phyloP scores from a whole-genome alignment of 2,113 vertebrate genomes.

The Phalacrocorax pelagicus region DNA sequence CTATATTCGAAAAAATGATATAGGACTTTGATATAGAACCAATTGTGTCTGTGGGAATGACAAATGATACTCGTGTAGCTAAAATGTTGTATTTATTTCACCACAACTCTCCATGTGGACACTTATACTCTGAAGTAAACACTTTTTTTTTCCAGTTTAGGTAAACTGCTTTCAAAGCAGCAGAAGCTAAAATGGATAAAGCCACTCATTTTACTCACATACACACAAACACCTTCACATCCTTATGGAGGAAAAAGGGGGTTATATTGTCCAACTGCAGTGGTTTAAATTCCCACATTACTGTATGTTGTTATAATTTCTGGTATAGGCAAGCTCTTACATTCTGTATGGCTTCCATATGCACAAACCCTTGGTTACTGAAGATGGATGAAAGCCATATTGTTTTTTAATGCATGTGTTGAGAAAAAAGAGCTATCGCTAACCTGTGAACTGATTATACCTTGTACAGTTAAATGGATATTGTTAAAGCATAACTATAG shows the following conservation, averaged over 20 bases:
- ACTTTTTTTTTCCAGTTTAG: neutral
- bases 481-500: neutral
- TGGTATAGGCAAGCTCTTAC: slow-evolving; percentile 8
- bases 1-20: slow-evolving; percentile 42
- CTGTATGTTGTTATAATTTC: slow-evolving; percentile 19
- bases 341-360: slow-evolving; percentile 58
- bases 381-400: slow-evolving; percentile 58
- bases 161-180: slow-evolving; percentile 33
- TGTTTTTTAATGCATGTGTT: slow-evolving; percentile 35
- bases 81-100: slow-evolving; percentile 42
- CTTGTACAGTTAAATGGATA: neutral
- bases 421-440: slow-evolving; percentile 18
- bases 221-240: neutral
- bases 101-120: neutral
- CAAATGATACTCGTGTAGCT: slow-evolving; percentile 31
- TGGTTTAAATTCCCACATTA: slow-evolving; percentile 22
- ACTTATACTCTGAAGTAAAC: slow-evolving; percentile 2
- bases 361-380: slow-evolving; percentile 33
- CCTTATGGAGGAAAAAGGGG: neutral
- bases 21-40: slow-evolving; percentile 39
- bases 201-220: neutral
- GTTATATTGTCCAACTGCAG: slow-evolving; percentile 3
- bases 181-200: slow-evolving; percentile 18
- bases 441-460: slow-evolving; percentile 50
- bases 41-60: slow-evolving; percentile 34